These are phyloP conservation scores for Montipora sp. DNA, from an alignment of 64 coral and sea anemone species.

Conservation along the genomic window DNA sequence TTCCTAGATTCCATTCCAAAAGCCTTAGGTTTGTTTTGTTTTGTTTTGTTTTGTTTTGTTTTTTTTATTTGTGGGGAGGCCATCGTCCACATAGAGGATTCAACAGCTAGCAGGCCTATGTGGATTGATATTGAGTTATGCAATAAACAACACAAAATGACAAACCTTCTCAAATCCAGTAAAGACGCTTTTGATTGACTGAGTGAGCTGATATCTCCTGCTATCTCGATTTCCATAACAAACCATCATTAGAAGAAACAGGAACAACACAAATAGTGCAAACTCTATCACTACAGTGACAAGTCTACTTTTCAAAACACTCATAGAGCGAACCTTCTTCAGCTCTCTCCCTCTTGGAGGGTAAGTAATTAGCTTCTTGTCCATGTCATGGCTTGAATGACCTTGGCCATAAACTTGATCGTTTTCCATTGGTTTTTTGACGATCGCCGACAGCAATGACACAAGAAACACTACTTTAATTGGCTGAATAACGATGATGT, in stretches of 20 bases:
- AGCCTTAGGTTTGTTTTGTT: too few relatives aligned
- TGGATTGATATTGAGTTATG: too few relatives aligned
- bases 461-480: conserved; percentile 75
- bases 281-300: conserved; percentile 30
- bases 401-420: conserved; percentile 49
- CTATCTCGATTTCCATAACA: conserved; percentile 68
- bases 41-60: too few relatives aligned
- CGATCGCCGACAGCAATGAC: conserved; percentile 64
- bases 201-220: conserved; percentile 49
- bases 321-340: conserved; percentile 23
- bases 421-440: conserved; percentile 76
- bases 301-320: conserved; percentile 22
- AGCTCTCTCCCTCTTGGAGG: conserved; percentile 44
- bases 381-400: conserved; percentile 43
- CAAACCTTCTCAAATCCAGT: conserved; percentile 56
- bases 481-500: conserved; percentile 83
- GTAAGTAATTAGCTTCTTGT: neutral
- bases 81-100: too few relatives aligned
- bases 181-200: conserved; percentile 23
- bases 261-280: conserved; percentile 27
- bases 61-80: too few relatives aligned
- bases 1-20: too few relatives aligned
- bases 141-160: neutral
- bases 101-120: too few relatives aligned
- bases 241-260: conserved; percentile 57